These are phyloP conservation scores for Microtus richardsoni DNA, from an alignment of 2,113 vertebrate genomes.

Conservation along the genomic window DNA sequence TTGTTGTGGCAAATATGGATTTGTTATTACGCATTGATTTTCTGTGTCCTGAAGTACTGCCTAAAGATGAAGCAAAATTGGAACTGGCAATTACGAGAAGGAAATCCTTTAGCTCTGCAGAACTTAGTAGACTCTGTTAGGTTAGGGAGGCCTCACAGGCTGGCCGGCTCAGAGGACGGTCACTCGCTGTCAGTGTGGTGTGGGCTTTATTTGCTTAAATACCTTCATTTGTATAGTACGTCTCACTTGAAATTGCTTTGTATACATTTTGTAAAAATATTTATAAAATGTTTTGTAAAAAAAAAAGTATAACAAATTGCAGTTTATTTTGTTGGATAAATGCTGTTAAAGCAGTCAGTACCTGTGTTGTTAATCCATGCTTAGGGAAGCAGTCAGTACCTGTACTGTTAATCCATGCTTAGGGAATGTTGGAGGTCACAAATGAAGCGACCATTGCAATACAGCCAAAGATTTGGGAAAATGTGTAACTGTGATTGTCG, in stretches of 20 bases:
- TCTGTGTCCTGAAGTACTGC: slow-evolving; percentile 88
- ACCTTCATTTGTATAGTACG: slow-evolving; percentile 93
- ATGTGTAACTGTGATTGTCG: slow-evolving; percentile 90
- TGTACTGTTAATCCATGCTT: slow-evolving; percentile 92
- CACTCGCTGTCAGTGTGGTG: slow-evolving; percentile 90
- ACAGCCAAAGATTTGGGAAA: slow-evolving; percentile 94
- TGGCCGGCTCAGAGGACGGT: slow-evolving; percentile 89
- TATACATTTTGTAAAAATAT: slow-evolving; percentile 96
- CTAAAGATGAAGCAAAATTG: slow-evolving; percentile 88
- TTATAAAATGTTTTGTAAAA: slow-evolving; percentile 94
- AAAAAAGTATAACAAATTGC: slow-evolving; percentile 92
- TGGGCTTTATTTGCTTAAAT: slow-evolving; percentile 91
- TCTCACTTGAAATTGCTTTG: slow-evolving; percentile 95
- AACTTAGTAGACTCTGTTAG: slow-evolving; percentile 88
- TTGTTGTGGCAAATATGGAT: slow-evolving; percentile 81
- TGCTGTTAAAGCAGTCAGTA: slow-evolving; percentile 92
- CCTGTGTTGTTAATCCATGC: slow-evolving; percentile 92
- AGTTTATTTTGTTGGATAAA: slow-evolving; percentile 95
- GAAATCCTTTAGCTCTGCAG: slow-evolving; percentile 85
- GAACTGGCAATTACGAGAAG: slow-evolving; percentile 88
- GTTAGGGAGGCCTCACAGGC: slow-evolving; percentile 91
- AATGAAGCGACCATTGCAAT: slow-evolving; percentile 93
- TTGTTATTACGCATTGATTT: slow-evolving; percentile 88
- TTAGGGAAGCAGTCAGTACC: slow-evolving; percentile 91
- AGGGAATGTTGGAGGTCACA: slow-evolving; percentile 92